These are phyloP conservation scores for Temnothorax ravouxi DNA, from an alignment of 2,888 invertebrate genomes.

Conservation along the genomic window DNA sequence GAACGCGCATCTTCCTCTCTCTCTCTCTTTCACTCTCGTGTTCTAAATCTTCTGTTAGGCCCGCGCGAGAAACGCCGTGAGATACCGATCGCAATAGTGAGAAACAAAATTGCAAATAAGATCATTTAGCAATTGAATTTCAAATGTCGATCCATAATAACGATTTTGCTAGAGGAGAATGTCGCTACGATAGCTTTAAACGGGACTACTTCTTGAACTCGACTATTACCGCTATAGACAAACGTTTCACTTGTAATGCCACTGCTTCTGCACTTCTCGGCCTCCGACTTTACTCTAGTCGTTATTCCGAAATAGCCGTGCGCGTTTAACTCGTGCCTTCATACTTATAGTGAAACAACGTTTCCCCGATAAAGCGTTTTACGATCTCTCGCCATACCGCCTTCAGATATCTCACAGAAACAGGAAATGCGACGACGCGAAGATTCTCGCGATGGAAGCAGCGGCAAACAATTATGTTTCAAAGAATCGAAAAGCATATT, in stretches of 20 bases:
- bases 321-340: constrained; percentile 40
- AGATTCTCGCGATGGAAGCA: constrained; percentile 1
- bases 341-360: constrained; percentile 12
- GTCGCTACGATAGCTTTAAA: constrained; percentile 15
- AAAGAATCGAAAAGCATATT: constrained; percentile 39
- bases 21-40: background rate
- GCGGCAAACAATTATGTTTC: background rate
- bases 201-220: background rate
- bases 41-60: background rate
- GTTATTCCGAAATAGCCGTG: constrained; percentile 40
- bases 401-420: constrained; percentile 25
- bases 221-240: background rate
- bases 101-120: constrained; percentile 14
- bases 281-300: constrained; percentile 24
- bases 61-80: background rate
- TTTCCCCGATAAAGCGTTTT: constrained; percentile 44
- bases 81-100: background rate
- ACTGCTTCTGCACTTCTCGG: constrained; percentile 5
- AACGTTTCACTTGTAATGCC: constrained; percentile 30
- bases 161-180: background rate
- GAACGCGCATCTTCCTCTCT: constrained; percentile 42
- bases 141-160: constrained; percentile 1
- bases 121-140: constrained; percentile 19
- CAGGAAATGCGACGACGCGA: constrained; percentile 14
- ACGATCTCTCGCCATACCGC: constrained; percentile 14